Evolutionary conservation across 2,113 vertebrate genomes (phyloP).

Genomic region (Dipodomys merriami): DNA sequence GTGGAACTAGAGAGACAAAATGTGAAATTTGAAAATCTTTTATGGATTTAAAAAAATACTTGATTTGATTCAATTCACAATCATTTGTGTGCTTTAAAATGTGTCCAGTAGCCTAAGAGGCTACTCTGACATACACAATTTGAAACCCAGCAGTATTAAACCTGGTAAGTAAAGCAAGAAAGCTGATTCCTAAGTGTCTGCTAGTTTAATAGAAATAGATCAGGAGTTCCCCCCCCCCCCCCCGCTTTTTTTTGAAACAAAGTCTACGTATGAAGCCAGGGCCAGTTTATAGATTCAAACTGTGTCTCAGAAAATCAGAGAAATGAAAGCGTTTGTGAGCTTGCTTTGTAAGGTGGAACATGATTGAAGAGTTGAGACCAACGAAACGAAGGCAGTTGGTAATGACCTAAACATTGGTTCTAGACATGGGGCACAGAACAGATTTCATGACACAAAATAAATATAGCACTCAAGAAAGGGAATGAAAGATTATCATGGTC

Average conservation of each 20-base stretch:
- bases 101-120: not conserved
- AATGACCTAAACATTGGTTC: not conserved
- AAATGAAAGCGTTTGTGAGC: not conserved
- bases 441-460: not conserved
- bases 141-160: not conserved
- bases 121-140: not conserved
- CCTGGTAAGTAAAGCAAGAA: not conserved
- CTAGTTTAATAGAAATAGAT: conserved; percentile 18
- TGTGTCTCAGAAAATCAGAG: not conserved
- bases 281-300: not conserved
- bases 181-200: not conserved
- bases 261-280: not conserved
- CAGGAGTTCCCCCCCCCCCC: not conserved
- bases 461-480: not conserved
- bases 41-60: not conserved
- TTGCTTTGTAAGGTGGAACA: not conserved
- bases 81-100: not conserved
- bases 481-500: not conserved
- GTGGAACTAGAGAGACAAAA: not conserved
- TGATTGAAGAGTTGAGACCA: not conserved
- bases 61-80: not conserved
- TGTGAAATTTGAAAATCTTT: not conserved
- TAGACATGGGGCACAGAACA: not conserved
- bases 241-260: not conserved
- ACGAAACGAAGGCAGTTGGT: not conserved